phyloP scores from a whole-genome alignment of 2,113 vertebrate genomes.

The Caretta caretta region DNA sequence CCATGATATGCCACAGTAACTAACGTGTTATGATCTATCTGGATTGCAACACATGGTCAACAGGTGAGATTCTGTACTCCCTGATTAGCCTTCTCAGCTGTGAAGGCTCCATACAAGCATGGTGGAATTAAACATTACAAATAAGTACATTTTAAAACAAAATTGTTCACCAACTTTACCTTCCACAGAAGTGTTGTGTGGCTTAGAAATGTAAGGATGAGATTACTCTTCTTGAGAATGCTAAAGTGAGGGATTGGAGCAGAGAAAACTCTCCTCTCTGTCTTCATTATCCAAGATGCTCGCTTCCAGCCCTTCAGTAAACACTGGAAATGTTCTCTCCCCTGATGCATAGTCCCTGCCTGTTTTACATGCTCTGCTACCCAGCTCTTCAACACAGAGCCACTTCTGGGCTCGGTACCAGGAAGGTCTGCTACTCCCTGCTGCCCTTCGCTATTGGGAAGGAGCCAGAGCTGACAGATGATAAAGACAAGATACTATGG shows the following conservation, averaged over 20 bases:
- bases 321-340: neutral
- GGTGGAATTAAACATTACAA: neutral
- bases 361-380: neutral
- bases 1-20: neutral
- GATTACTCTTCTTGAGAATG: neutral
- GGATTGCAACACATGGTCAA: neutral
- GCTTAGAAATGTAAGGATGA: neutral
- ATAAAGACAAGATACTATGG: neutral
- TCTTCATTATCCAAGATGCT: neutral
- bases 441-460: neutral
- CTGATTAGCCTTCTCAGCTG: neutral
- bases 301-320: neutral
- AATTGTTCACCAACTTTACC: neutral
- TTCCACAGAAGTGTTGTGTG: neutral
- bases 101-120: neutral
- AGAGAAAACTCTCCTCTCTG: neutral
- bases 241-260: neutral
- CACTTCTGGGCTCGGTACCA: neutral
- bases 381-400: neutral
- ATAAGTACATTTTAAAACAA: neutral
- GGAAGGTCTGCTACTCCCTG: neutral
- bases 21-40: neutral
- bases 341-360: accelerated
- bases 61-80: neutral
- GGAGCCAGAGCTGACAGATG: slow-evolving; percentile 39